Base-by-base conservation (phyloP, 1,140 invertebrate species). In the Drosophila seguyi region DNA sequence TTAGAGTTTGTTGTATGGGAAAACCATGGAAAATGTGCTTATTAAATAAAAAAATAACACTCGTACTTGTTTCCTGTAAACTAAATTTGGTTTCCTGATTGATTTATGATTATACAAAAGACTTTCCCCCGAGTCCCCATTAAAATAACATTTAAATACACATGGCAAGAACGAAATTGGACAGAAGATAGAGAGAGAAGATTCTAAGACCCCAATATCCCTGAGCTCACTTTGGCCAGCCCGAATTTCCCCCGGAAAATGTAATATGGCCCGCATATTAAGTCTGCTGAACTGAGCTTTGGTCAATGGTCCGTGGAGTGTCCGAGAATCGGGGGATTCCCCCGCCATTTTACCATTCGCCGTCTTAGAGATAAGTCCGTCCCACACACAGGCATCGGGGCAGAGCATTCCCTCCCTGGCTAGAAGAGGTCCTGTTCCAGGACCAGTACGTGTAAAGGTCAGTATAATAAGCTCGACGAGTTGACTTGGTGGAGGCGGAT, bases 401-500 rank as follows among this genome's bases (percentile, higher is more conserved):
- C 63, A 61, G 29, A 44, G 47, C 55, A 59, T 38, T 22, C n/a
- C 41, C 29, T 42, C 18, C 41, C 18, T 11, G 7, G 44, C 13
- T 8, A 14, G 22, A 47, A 47, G 38, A 57, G 25, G 47, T 48
- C 47, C 47, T 48, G 47, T 18, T 29, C 2, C 47, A 48, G 62
- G 52, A 16, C 58, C 20, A 36, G 45, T 45, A 45, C 71, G 68
- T 73, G 79, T 53, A 77, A 87, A 77, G 84, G 83, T 82, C 84
- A 87, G 72, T 56, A 71, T 83, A 87, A 87, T 86, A 86, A 86
- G 83, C 75, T 82, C 48, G 57, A 66, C 27, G 48, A 50, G 48
- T 50, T 53, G 80, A 69, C 50, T 67, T 58, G 52, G 38, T 31
- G 25, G 60, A 31, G 38, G 55, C 55, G 44, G 34, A 44, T 63